Conservation (phyloP, 2,888 invertebrate genomes). For the Neoascia interrupta region DNA sequence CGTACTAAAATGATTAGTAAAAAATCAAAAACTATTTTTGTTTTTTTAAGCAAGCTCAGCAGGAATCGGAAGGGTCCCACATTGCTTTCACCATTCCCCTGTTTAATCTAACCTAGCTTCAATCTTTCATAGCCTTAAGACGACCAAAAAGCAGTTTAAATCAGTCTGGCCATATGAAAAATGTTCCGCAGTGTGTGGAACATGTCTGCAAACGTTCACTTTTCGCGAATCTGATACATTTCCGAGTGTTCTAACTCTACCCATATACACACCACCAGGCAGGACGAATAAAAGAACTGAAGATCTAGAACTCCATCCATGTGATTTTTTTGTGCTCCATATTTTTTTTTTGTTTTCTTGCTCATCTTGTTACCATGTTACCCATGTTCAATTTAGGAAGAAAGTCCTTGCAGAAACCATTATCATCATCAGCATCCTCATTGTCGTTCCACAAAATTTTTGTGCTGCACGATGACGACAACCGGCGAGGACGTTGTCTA, state of each 20-base stretch:
- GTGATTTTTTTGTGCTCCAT: not conserved
- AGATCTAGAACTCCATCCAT: not conserved
- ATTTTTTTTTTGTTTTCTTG: conserved; percentile 1
- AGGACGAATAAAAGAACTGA: no score
- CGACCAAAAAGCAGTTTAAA: no score
- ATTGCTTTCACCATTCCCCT: no score
- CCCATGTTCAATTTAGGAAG: conserved; percentile 9
- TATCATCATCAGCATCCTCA: conserved; percentile 32
- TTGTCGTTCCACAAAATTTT: not conserved
- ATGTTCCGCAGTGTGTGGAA: no score
- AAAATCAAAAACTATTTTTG: no score
- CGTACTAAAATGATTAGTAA: no score
- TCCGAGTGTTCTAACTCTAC: not conserved
- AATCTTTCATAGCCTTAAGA: no score
- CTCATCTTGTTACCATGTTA: conserved; percentile 18
- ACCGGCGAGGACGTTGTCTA: no score
- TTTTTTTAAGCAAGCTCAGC: no score
- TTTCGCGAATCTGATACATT: conserved; percentile 16
- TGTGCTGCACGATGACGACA: conserved; percentile 11
- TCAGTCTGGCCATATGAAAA: no score
- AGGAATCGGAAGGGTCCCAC: no score
- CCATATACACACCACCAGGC: not conserved
- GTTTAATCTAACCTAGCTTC: no score
- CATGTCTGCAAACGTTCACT: not conserved
- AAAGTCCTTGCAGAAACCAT: conserved; percentile 38